These are phyloP conservation scores for Xiphophorus couchianus DNA, from an alignment of 2,113 vertebrate genomes.

Conservation along the genomic window DNA sequence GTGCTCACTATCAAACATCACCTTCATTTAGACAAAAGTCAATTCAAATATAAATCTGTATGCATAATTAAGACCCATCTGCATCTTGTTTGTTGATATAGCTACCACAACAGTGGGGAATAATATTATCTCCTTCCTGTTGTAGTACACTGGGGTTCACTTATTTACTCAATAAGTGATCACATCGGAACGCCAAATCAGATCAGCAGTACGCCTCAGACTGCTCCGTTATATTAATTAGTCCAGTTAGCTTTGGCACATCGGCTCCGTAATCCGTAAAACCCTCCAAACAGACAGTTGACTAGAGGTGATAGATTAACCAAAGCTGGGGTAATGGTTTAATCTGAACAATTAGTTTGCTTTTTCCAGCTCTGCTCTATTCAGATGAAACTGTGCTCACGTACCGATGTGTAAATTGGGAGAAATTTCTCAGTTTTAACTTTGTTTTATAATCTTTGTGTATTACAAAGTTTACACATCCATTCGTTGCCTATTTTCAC, in stretches of 20 bases:
- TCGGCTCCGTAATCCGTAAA: conserved; percentile 55
- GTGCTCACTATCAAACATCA: no score
- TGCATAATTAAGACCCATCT: neutral
- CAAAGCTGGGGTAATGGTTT: conserved; percentile 52
- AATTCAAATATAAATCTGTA: neutral
- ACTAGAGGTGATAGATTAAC: conserved; percentile 58
- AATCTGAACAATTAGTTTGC: conserved; percentile 23
- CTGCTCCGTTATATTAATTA: conserved; percentile 29
- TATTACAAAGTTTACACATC: no score
- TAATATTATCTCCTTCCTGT: neutral
- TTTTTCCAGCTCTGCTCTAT: neutral
- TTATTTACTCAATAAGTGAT: neutral
- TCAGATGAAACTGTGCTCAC: neutral
- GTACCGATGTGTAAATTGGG: no score
- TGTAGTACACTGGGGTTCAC: neutral
- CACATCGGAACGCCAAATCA: conserved; percentile 29
- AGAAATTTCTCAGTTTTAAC: no score
- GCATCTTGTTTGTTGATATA: neutral
- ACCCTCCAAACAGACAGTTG: conserved; percentile 63
- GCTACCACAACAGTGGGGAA: neutral
- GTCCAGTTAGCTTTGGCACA: conserved; percentile 46
- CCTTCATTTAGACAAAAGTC: neutral
- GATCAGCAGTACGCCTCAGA: conserved; percentile 59
- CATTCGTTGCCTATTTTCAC: no score
- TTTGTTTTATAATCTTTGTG: no score